Evolutionary conservation across 2,888 invertebrate genomes (phyloP).

Genomic region (Gastrophysa polygoni): DNA sequence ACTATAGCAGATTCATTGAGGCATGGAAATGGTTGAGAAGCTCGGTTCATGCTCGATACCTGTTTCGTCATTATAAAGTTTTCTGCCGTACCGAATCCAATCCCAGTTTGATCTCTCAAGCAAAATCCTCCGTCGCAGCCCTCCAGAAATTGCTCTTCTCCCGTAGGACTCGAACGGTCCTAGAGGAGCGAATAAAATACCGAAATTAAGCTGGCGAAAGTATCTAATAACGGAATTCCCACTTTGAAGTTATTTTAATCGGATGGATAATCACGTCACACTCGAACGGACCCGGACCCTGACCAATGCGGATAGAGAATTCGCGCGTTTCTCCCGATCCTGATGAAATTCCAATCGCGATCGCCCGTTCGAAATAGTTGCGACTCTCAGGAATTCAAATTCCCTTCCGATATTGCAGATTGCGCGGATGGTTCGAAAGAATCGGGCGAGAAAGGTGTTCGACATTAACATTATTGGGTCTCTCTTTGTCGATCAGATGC

Average conservation of each 20-base stretch:
- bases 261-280: conserved; percentile 54
- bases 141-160: too few species aligned
- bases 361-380: conserved; percentile 58
- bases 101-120: too few species aligned
- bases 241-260: conserved; percentile 59
- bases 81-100: too few species aligned
- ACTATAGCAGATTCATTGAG: too few species aligned
- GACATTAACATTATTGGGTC: too few species aligned
- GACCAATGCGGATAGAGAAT: conserved; percentile 21
- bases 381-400: conserved; percentile 59
- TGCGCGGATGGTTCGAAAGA: conserved; percentile 53
- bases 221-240: conserved; percentile 53
- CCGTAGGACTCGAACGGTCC: too few species aligned
- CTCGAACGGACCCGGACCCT: conserved; percentile 46
- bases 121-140: too few species aligned
- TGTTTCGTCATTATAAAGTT: too few species aligned
- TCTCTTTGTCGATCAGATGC: too few species aligned
- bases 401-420: conserved; percentile 55
- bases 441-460: conserved; percentile 18
- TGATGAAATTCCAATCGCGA: conserved; percentile 60
- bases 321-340: not conserved
- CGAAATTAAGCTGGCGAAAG: conserved; percentile 24
- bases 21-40: too few species aligned
- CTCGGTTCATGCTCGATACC: too few species aligned
- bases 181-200: not conserved